A percentile compares a stretch with the other conserved stretches of the same genome.
Conservation (phyloP, 2,888 invertebrate genomes). For the Acanthacorydalis orientalis region DNA sequence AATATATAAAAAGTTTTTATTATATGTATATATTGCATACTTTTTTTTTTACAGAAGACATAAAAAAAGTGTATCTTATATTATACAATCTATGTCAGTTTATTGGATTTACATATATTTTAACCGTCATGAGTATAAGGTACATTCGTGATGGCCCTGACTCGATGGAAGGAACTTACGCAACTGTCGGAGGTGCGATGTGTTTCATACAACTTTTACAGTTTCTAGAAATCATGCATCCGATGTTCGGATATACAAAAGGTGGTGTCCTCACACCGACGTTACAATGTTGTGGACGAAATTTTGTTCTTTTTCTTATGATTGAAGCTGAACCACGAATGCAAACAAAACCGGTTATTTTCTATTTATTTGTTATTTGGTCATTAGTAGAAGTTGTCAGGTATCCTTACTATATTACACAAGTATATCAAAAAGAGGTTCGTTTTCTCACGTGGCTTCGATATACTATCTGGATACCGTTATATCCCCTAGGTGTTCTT, state of each 20-base stretch:
- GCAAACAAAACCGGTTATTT: conserved; percentile 74
- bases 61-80: conserved; percentile 68
- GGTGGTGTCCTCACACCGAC: conserved; percentile 55
- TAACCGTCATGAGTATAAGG: conserved; percentile 53
- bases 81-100: conserved; percentile 84
- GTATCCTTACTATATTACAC: conserved; percentile 87
- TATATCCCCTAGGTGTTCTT: conserved; percentile 80
- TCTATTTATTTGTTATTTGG: conserved; percentile 78
- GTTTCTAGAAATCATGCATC: conserved; percentile 77
- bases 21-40: no score
- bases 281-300: conserved; percentile 64
- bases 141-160: conserved; percentile 57
- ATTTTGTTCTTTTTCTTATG: conserved; percentile 63
- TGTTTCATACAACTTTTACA: conserved; percentile 71
- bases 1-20: no score
- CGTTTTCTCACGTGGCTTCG: conserved; percentile 76
- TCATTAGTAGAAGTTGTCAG: conserved; percentile 65
- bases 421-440: conserved; percentile 56
- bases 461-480: conserved; percentile 83
- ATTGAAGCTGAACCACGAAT: conserved; percentile 72
- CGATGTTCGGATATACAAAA: conserved; percentile 74
- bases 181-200: conserved; percentile 56
- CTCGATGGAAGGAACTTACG: conserved; percentile 52
- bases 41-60: conserved; percentile 41
- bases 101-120: conserved; percentile 64